Conservation (phyloP, 2,888 invertebrate species). For the Pseudolycoriella hygida region DNA sequence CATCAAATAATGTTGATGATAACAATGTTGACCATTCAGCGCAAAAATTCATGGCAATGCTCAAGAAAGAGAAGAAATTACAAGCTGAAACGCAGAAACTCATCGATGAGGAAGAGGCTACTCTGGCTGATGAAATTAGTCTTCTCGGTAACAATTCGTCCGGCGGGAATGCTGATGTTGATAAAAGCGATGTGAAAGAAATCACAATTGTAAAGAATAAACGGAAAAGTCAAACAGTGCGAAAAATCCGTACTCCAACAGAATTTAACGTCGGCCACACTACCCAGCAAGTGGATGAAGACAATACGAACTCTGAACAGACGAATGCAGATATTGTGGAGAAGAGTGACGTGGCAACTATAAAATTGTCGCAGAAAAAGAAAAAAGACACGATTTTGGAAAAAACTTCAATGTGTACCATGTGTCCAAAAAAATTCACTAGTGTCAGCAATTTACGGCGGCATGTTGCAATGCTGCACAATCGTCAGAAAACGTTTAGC, state of each 20-base stretch:
- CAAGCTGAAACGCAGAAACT: background rate
- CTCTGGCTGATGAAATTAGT: background rate
- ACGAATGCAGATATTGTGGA: background rate
- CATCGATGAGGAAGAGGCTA: background rate
- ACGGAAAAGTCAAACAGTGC: background rate
- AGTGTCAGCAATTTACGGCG: conserved; percentile 27
- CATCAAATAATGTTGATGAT: background rate
- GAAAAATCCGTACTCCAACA: background rate
- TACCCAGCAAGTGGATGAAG: conserved; percentile 1
- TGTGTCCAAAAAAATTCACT: conserved; percentile 26
- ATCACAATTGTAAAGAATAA: background rate
- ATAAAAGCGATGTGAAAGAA: background rate
- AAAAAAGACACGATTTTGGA: background rate
- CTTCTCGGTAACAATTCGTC: background rate
- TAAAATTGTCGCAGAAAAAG: background rate
- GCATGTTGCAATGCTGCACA: conserved; percentile 29
- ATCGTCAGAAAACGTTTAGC: conserved; percentile 41
- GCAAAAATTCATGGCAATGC: background rate
- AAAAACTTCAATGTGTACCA: conserved; percentile 17
- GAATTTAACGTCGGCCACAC: conserved; percentile 1
- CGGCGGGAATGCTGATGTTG: background rate
- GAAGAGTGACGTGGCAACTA: background rate
- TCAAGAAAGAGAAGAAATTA: background rate
- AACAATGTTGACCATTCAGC: background rate
- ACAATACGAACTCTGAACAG: background rate